Base-by-base conservation (phyloP, 2,888 invertebrate species). In the Xanthia togata region DNA sequence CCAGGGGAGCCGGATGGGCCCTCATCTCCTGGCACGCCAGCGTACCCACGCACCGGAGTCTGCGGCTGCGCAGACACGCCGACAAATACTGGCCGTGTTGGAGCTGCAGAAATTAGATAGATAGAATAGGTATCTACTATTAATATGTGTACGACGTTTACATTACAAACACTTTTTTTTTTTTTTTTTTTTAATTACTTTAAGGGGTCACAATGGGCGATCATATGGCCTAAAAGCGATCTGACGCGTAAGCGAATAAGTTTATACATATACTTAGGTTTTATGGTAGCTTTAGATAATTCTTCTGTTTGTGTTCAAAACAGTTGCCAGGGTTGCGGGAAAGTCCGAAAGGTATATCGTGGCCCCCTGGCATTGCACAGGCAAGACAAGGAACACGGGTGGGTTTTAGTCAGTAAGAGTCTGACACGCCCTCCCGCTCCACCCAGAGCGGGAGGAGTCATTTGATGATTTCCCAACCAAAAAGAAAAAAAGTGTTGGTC, bases 1-100 rank as follows among this genome's bases (percentile, higher is more conserved):
- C 98, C 98, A 0, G 97, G 96, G 0, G 96, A 96, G 8, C 98
- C 98, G 0, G 96, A 95, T 23, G 95, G 93, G 14, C 98, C 98
- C 8, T 95, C 95, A 57, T 97, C 97, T 3, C 97, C 97, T 0
- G 94, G 94, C 12, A 91, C 89, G 0, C 97, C 98, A 0, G 93
- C 84, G 1, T 96, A 93, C 1, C 97, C 97, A 35, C 97, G 91
- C 2, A 95, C 93, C 1, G 97, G 95, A n/a, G 93, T 91, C 0
- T 89, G 82, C 20, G 92, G 72, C 69, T 88, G 89, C 50, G 89
- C 87, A 2, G 88, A 88, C 0, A 86, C 78, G 1, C 79, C 83
- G 5, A 80, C 83, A 72, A 89, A 89, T 8, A 85, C 81, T 11
- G 92, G 90, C 11, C 90, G 90, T 73, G 82, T 84, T 1, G 92